phyloP scores from a whole-genome alignment of 2,888 invertebrate species.

The Ophonus ardosiacus region DNA sequence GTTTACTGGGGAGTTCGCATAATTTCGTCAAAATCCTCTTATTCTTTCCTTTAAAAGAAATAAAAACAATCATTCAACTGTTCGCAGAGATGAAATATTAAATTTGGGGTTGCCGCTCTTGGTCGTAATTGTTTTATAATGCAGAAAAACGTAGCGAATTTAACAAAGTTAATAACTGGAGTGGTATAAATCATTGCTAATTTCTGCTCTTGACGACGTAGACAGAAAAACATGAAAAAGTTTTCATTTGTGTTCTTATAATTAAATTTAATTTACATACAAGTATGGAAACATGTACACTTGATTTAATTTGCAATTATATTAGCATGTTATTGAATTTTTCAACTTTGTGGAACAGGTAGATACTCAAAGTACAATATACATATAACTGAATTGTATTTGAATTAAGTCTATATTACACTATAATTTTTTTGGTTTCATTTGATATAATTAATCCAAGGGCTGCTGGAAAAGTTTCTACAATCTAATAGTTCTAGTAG shows the following conservation, averaged over 20 bases:
- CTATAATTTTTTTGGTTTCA: too few species aligned
- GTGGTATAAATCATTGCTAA: conserved; percentile 17
- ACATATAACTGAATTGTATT: too few species aligned
- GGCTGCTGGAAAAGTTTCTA: too few species aligned
- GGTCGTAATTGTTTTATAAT: conserved; percentile 12
- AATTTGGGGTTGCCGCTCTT: conserved; percentile 1
- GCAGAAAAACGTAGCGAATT: conserved; percentile 4
- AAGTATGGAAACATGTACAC: background rate
- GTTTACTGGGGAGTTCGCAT: background rate
- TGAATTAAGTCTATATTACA: too few species aligned
- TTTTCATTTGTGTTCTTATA: background rate
- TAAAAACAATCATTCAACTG: background rate
- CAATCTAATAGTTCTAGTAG: too few species aligned
- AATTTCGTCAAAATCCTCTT: background rate
- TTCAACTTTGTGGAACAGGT: too few species aligned
- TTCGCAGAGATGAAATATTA: conserved; percentile 16
- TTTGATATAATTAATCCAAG: too few species aligned
- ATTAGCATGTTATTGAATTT: background rate
- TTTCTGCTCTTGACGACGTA: background rate
- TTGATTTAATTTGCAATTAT: background rate
- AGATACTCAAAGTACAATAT: too few species aligned
- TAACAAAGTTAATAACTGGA: conserved; percentile 1
- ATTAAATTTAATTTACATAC: background rate
- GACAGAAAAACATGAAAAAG: background rate
- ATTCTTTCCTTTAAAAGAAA: background rate